A percentile compares a stretch with the other conserved stretches of the same genome.
phyloP scores from a whole-genome alignment of 2,888 invertebrate species.

The Drosophila prostipennis region DNA sequence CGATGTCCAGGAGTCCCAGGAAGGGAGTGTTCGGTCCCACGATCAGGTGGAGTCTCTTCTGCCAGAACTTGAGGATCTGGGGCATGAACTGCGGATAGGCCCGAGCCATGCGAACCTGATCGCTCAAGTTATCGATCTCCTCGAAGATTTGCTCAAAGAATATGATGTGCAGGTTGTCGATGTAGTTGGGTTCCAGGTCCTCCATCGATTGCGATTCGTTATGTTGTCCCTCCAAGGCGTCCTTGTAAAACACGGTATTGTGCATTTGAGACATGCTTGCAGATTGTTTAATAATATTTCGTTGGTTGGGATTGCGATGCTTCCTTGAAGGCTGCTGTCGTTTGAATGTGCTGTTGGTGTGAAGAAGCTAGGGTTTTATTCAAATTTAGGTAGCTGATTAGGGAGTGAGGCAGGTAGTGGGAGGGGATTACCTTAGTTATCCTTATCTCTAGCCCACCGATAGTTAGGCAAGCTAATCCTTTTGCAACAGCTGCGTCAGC shows the following conservation, averaged over 20 bases:
- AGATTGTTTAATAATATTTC: background rate
- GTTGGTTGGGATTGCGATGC: constrained; percentile 1
- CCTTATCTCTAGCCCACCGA: constrained; percentile 1
- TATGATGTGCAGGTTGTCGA: constrained; percentile 64
- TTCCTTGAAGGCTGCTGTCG: constrained; percentile 20
- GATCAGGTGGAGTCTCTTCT: constrained; percentile 48
- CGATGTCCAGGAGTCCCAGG: constrained; percentile 56
- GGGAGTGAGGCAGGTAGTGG: constrained; percentile 13
- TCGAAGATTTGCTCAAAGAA: constrained; percentile 74
- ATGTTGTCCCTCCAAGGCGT: constrained; percentile 47
- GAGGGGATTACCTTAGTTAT: constrained; percentile 7
- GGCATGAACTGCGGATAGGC: constrained; percentile 72
- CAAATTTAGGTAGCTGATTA: constrained; percentile 27
- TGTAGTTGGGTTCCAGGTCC: constrained; percentile 47
- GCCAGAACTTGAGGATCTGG: constrained; percentile 56
- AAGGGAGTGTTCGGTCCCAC: constrained; percentile 62
- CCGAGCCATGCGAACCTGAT: constrained; percentile 71
- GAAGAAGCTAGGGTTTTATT: constrained; percentile 23
- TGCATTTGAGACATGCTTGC: constrained; percentile 30
- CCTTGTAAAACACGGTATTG: constrained; percentile 54
- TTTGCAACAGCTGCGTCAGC: constrained; percentile 23
- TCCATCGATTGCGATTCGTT: constrained; percentile 2
- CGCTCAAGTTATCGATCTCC: constrained; percentile 53
- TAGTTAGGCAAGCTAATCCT: constrained; percentile 45
- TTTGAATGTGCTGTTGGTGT: constrained; percentile 25